A percentile compares a stretch with the other conserved stretches of the same genome.
Conservation (phyloP, 2,888 invertebrate species). For the Auanema sp. region DNA sequence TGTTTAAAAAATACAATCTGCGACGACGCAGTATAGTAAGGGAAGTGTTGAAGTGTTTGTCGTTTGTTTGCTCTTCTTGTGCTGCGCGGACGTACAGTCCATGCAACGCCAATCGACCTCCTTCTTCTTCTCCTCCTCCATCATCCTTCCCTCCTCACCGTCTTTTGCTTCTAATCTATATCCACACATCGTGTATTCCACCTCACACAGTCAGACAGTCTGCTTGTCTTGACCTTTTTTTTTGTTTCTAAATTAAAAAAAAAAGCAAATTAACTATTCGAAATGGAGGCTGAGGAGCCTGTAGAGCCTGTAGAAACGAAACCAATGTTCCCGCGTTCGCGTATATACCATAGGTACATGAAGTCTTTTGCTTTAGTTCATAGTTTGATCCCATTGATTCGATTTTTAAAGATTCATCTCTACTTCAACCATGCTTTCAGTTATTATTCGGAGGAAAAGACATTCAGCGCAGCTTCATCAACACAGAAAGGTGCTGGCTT, state of each 20-base stretch:
- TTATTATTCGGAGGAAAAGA: slow-evolving; percentile 59
- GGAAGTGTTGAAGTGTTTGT: slow-evolving; percentile 22
- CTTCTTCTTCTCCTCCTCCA: slow-evolving; percentile 5
- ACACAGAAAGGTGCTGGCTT: slow-evolving; percentile 28
- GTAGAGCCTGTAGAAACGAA: slow-evolving; percentile 14
- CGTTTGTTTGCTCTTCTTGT: slow-evolving; percentile 17
- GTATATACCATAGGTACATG: slow-evolving; percentile 33
- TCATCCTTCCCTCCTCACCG: slow-evolving; percentile 8
- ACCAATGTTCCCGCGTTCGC: slow-evolving; percentile 39
- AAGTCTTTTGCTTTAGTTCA: background rate
- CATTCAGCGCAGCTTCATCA: slow-evolving; percentile 50
- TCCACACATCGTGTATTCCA: too few relatives aligned
- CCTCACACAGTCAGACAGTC: too few relatives aligned
- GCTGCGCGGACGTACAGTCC: slow-evolving; percentile 8
- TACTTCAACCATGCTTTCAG: slow-evolving; percentile 36
- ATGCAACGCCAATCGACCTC: slow-evolving; percentile 9
- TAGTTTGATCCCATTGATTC: background rate
- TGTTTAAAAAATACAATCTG: background rate
- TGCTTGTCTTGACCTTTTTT: too few relatives aligned
- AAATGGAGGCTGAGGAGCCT: slow-evolving; percentile 13
- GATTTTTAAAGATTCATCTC: slow-evolving; percentile 9
- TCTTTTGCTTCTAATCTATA: slow-evolving; percentile 2
- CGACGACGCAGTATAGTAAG: slow-evolving; percentile 12
- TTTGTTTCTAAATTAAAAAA: too few relatives aligned
- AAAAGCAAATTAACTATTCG: too few relatives aligned